Percentiles rank a stretch among this genome's conserved stretches.
These are phyloP conservation scores for Aphis craccivora DNA, from an alignment of 1,140 invertebrate species.

Conservation along the genomic window DNA sequence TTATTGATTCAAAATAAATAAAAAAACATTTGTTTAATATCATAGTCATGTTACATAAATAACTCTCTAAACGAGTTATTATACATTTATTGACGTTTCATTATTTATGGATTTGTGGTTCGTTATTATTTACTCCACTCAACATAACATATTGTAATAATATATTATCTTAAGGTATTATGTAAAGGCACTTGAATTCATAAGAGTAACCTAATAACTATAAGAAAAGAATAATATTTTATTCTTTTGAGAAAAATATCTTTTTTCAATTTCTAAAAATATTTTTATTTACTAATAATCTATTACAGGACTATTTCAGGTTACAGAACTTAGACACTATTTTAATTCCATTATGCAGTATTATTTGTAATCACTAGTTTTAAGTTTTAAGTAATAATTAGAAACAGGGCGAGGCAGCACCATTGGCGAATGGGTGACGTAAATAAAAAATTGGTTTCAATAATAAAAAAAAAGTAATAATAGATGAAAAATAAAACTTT, in stretches of 20 bases:
- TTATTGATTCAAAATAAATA: constrained; percentile 22
- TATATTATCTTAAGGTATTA: not conserved
- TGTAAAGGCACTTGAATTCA: not conserved
- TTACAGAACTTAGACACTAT: not conserved
- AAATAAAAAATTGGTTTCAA: too few species aligned
- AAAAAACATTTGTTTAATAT: not conserved
- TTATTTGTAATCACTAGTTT: not conserved
- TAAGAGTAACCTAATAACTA: not conserved
- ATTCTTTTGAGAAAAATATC: not conserved
- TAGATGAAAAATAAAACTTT: not conserved
- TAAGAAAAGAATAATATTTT: not conserved
- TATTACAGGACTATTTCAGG: too few species aligned
- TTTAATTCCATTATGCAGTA: not conserved
- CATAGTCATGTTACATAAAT: not conserved
- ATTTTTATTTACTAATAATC: not conserved
- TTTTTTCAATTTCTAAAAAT: not conserved
- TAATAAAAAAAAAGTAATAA: not conserved
- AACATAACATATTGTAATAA: not conserved
- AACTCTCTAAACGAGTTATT: not conserved
- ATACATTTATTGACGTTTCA: constrained; percentile 24
- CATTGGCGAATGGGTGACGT: too few species aligned
- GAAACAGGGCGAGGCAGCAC: too few species aligned
- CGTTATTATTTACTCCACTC: not conserved
- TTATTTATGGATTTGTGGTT: not conserved
- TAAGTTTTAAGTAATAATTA: not conserved